Conservation (phyloP, 2,113 vertebrate genomes). For the zebrafish (Danio rerio) region DNA sequence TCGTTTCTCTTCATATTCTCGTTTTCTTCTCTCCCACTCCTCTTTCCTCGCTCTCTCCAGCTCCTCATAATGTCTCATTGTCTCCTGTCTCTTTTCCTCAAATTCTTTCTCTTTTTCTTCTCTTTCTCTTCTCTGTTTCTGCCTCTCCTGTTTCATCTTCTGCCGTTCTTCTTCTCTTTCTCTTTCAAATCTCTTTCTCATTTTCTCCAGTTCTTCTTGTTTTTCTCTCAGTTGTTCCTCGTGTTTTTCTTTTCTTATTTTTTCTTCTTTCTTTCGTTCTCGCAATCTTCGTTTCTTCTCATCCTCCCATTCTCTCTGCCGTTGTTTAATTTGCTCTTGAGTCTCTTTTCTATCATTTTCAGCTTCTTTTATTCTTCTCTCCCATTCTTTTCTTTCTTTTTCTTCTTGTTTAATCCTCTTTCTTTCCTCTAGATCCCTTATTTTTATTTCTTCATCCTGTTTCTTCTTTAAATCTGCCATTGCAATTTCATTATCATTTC, state of each 20-base stretch:
- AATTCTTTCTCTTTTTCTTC: slow-evolving; percentile 4
- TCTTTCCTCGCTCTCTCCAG: neutral
- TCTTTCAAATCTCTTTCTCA: neutral
- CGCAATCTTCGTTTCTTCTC: neutral
- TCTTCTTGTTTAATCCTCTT: neutral
- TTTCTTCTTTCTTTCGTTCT: neutral
- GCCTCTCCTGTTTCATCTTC: neutral
- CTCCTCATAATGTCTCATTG: neutral
- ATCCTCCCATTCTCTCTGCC: slow-evolving; percentile 4
- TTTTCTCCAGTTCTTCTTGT: slow-evolving; percentile 4
- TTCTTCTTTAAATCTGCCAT: neutral
- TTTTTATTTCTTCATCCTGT: neutral
- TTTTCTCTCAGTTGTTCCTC: neutral
- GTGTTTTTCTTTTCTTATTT: neutral
- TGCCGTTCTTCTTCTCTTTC: neutral
- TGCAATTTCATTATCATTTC: neutral
- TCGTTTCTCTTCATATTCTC: neutral
- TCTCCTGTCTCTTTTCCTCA: neutral
- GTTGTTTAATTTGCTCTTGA: too few relatives aligned
- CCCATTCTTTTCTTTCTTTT: neutral
- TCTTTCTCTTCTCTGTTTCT: neutral
- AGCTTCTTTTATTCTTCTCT: neutral
- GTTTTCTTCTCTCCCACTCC: neutral
- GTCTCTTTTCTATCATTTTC: neutral
- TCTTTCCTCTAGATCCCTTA: neutral